Evolutionary conservation across 2,888 invertebrate genomes (phyloP).

Genomic region (Zeuzera pyrina): DNA sequence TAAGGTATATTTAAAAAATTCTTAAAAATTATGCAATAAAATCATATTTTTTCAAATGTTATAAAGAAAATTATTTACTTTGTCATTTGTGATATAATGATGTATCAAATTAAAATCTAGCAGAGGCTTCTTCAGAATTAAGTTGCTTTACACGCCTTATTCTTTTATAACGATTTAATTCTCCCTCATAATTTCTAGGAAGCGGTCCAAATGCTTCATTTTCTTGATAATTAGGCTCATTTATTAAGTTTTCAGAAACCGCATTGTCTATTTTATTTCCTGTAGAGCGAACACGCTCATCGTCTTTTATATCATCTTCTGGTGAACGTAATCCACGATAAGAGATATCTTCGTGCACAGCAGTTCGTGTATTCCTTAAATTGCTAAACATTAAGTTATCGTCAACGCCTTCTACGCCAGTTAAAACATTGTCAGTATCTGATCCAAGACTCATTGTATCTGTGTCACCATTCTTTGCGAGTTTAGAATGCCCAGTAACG

Average conservation of each 20-base stretch:
- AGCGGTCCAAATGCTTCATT: constrained; percentile 47
- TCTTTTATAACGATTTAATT: constrained; percentile 49
- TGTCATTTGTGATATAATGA: too few relatives aligned
- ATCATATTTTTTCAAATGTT: constrained; percentile 16
- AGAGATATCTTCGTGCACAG: constrained; percentile 19
- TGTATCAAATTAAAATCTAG: too few relatives aligned
- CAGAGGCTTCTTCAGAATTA: neutral
- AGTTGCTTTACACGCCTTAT: constrained; percentile 43
- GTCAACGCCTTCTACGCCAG: constrained; percentile 50
- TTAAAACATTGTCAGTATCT: constrained; percentile 50
- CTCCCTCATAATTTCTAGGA: constrained; percentile 39
- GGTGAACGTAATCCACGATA: too few relatives aligned
- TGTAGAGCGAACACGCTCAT: constrained; percentile 10
- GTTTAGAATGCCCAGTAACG: constrained; percentile 11
- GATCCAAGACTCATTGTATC: constrained; percentile 41
- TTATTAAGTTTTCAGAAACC: constrained; percentile 25
- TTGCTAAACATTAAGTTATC: constrained; percentile 53
- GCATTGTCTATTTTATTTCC: constrained; percentile 13
- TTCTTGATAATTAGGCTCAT: constrained; percentile 37
- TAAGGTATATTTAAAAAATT: too few relatives aligned
- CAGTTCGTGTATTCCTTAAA: constrained; percentile 32
- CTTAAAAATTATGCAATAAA: too few relatives aligned
- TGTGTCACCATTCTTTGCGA: constrained; percentile 17
- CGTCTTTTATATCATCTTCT: constrained; percentile 3
- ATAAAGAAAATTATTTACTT: constrained; percentile 39